These are phyloP conservation scores for Melanerpes formicivorus DNA, from an alignment of 2,113 vertebrate genomes.

Conservation along the genomic window DNA sequence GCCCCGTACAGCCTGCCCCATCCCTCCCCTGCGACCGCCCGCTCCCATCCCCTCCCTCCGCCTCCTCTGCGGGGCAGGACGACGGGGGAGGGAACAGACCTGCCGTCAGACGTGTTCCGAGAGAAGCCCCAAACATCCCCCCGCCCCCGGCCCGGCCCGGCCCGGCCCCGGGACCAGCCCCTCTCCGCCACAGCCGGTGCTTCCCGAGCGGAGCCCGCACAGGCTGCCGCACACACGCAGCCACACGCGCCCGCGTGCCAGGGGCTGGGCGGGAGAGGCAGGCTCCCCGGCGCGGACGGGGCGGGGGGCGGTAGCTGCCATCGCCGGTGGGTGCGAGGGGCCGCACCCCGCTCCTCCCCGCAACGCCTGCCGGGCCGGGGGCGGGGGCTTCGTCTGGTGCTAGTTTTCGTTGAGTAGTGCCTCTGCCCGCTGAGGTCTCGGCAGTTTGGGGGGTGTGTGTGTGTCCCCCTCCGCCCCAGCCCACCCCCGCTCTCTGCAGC, in stretches of 20 bases:
- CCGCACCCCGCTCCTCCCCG: background rate
- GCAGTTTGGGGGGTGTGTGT: background rate
- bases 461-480: background rate
- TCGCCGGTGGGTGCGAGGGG: background rate
- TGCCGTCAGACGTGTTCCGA: background rate
- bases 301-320: background rate
- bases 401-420: background rate
- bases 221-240: background rate
- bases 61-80: constrained; percentile 20
- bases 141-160: background rate
- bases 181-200: background rate
- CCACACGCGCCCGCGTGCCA: background rate
- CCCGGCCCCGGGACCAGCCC: background rate
- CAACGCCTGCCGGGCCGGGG: background rate
- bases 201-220: background rate
- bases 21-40: background rate
- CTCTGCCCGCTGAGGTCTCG: background rate
- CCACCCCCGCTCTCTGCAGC: constrained; percentile 31
- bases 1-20: background rate
- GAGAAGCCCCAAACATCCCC: background rate
- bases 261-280: background rate
- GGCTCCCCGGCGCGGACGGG: background rate
- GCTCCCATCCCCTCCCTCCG: constrained; percentile 34
- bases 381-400: background rate
- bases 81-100: background rate